Base-by-base conservation (phyloP, 2,888 invertebrate genomes). In the Tachina fera region DNA sequence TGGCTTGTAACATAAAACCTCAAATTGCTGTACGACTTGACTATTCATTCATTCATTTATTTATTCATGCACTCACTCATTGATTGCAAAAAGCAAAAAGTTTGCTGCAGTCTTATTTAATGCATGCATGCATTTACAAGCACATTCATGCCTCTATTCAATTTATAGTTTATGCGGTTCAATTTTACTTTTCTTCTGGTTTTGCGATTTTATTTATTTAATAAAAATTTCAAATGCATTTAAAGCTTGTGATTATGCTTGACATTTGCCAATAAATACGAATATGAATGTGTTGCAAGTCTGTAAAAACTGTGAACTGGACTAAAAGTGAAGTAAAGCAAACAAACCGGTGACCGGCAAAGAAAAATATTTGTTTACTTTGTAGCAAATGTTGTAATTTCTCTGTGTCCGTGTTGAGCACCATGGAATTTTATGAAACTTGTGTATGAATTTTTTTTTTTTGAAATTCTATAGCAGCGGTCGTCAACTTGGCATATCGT, bases 221-320 rank as follows among this genome's bases (percentile, higher is more conserved):
- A 83, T 77, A 65, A 74, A 74, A 49, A 74, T 74, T 74, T 67
- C 67, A 81, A 67, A 81, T 77, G 43, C 58, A 65, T 71, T 77
- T 72, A 41, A 63, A 76, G 63, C 41, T 72, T 56, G 71, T 53
- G 76, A 82, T 82, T 82, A 71, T 83, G 77, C 47, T 72, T 83
- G 83, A 83, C 83, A 83, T 83, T 83, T 72, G 83, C 83, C 71
- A 83, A 83, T 77, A 83, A 83, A 82, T 82, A 82, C 49, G 67
- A 83, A 75, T 72, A 31, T 31, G 49, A 43, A 67, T 51, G 65
- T 68, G 41, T 14, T 39, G 14, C 39, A 61, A 49, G 10, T 70
- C 41, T 71, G 61, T 16, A 39, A 39, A 47, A 68, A 43, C 31
- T 56, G n/a, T n/a, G 47, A 45, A 47, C 39, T 47, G 63, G n/a